Evolutionary conservation across 2,888 invertebrate genomes (phyloP).

Genomic region (Adineta ricciae): DNA sequence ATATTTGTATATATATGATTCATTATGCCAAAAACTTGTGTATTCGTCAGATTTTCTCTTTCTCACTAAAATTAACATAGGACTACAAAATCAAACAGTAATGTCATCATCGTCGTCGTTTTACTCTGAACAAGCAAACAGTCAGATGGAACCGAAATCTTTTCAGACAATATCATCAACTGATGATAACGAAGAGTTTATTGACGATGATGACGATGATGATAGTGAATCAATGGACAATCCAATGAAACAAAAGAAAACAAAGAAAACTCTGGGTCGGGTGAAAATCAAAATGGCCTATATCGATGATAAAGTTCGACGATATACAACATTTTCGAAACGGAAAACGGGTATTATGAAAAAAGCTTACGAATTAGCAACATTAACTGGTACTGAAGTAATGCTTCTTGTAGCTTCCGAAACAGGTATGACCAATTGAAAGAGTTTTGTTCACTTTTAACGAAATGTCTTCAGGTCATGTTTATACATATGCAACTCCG

Average conservation of each 20-base stretch:
- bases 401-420: constrained; percentile 97
- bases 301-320: constrained; percentile 92
- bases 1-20: not conserved
- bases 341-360: constrained; percentile 99
- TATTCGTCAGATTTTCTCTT: not conserved
- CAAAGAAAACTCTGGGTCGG: constrained; percentile 66
- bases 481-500: constrained; percentile 96
- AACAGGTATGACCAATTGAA: constrained; percentile 57
- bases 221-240: not conserved
- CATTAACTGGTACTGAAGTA: constrained; percentile 80
- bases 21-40: not conserved
- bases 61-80: not conserved
- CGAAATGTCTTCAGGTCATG: constrained; percentile 59
- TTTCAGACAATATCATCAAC: not conserved
- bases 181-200: not conserved
- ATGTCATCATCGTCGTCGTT: not conserved
- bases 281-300: constrained; percentile 99
- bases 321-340: constrained; percentile 99
- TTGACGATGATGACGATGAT: not conserved
- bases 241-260: not conserved
- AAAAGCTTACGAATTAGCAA: constrained; percentile 98
- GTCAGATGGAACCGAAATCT: not conserved
- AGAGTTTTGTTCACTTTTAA: not conserved
- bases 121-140: not conserved
- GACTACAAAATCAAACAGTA: not conserved